Conservation (phyloP, 2,797 vertebrate genomes). For the Chelidonichthys spinosus region DNA sequence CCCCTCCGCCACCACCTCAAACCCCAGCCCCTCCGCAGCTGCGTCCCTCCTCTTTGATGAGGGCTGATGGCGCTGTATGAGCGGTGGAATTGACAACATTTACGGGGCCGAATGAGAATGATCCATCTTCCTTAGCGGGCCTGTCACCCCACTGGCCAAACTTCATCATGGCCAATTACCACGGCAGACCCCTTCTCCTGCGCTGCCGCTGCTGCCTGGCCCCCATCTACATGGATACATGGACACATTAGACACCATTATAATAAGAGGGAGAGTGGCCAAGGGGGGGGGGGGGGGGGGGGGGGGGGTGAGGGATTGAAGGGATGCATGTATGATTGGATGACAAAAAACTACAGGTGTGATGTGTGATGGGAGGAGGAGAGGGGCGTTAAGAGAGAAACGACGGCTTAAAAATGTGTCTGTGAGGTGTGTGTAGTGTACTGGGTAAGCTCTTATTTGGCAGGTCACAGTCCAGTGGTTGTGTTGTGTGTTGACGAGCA, state of each 20-base stretch:
- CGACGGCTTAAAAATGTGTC: slow-evolving; percentile 66
- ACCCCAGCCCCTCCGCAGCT: slow-evolving; percentile 84
- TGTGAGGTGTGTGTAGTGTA: slow-evolving; percentile 64
- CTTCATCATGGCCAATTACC: slow-evolving; percentile 99
- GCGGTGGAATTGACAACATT: slow-evolving; percentile 99
- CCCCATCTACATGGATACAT: slow-evolving; percentile 96
- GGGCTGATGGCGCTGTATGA: slow-evolving; percentile 96
- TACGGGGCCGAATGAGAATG: slow-evolving; percentile 99
- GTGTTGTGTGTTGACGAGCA: slow-evolving; percentile 84
- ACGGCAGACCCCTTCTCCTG: slow-evolving; percentile 87
- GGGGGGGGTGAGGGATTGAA: background rate
- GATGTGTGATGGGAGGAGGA: slow-evolving; percentile 51
- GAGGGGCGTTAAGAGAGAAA: slow-evolving; percentile 47
- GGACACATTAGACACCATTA: slow-evolving; percentile 82
- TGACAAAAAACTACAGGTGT: slow-evolving; percentile 66
- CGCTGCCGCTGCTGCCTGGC: slow-evolving; percentile 77
- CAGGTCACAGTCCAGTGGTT: slow-evolving; percentile 86
- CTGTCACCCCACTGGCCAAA: slow-evolving; percentile 99
- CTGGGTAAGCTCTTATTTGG: slow-evolving; percentile 84
- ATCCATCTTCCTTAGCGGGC: slow-evolving; percentile 99
- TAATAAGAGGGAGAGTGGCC: slow-evolving; percentile 69
- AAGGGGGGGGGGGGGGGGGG: slow-evolving; percentile 41
- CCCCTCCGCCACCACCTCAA: slow-evolving; percentile 23
- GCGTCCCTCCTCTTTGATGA: slow-evolving; percentile 91
- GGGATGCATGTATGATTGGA: slow-evolving; percentile 54